phyloP scores from a whole-genome alignment of 1,140 invertebrate species.

The Chironomus tepperi region DNA sequence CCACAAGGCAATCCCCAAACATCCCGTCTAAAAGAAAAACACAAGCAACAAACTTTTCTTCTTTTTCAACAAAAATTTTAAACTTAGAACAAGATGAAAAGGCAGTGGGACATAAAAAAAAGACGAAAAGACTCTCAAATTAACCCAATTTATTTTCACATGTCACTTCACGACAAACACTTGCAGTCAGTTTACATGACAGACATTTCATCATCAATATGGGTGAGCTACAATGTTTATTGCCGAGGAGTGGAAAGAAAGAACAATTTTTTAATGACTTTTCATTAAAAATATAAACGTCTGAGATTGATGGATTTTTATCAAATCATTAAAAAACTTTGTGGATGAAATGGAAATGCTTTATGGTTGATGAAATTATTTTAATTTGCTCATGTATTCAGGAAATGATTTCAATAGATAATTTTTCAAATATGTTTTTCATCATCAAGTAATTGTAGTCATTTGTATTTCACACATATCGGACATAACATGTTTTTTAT shows the following conservation, averaged over 20 bases:
- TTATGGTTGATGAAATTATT: background rate
- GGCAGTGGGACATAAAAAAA: no score
- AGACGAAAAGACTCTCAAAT: background rate
- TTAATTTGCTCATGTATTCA: background rate
- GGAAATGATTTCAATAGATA: background rate
- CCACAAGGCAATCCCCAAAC: no score
- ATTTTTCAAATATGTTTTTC: constrained; percentile 7
- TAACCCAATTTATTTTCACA: constrained; percentile 14
- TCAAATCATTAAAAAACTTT: background rate
- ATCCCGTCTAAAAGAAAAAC: no score
- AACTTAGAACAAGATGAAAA: no score
- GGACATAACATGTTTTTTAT: no score
- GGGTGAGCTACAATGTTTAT: background rate
- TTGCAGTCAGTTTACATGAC: constrained; percentile 12
- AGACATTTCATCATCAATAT: constrained; percentile 8
- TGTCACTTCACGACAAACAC: constrained; percentile 12
- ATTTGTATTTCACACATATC: background rate
- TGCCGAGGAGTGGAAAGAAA: background rate
- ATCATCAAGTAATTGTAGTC: constrained; percentile 8
- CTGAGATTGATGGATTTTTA: background rate
- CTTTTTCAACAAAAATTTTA: no score
- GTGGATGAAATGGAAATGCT: background rate
- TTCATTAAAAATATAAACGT: background rate
- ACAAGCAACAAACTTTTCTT: no score
- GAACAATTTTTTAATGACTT: constrained; percentile 6